phyloP scores from a whole-genome alignment of 2,888 invertebrate species.

The Macrophya annulata region DNA sequence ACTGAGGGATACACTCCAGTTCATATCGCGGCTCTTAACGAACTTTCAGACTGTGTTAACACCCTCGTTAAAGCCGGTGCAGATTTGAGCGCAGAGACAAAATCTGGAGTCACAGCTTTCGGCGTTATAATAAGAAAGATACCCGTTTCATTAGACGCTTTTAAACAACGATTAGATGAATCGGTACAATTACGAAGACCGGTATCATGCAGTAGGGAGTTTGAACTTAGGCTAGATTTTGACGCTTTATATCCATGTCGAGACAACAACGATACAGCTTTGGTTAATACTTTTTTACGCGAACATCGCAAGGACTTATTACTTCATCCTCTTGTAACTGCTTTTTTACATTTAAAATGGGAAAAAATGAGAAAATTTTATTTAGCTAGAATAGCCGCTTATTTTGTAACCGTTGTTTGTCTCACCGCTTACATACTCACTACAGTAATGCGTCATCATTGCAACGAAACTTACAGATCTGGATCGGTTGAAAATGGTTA shows the following conservation, averaged over 20 bases:
- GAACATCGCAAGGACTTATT: slow-evolving; percentile 79
- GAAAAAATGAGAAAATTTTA: slow-evolving; percentile 80
- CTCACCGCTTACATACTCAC: slow-evolving; percentile 76
- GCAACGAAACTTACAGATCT: slow-evolving; percentile 72
- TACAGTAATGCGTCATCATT: slow-evolving; percentile 73
- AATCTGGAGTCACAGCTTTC: slow-evolving; percentile 78
- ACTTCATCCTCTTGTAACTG: slow-evolving; percentile 80
- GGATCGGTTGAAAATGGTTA: slow-evolving; percentile 59
- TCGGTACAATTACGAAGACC: slow-evolving; percentile 75
- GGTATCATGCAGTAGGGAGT: slow-evolving; percentile 74
- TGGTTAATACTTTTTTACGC: slow-evolving; percentile 79
- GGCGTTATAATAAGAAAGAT: slow-evolving; percentile 79
- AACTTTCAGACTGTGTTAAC: slow-evolving; percentile 78
- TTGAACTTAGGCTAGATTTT: slow-evolving; percentile 77
- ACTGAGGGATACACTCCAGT: slow-evolving; percentile 78
- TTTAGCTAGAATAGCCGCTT: slow-evolving; percentile 74
- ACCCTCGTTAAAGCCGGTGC: slow-evolving; percentile 79
- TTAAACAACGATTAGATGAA: slow-evolving; percentile 78
- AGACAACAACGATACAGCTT: slow-evolving; percentile 78
- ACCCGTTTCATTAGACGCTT: slow-evolving; percentile 78
- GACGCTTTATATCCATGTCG: slow-evolving; percentile 76
- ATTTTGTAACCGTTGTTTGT: slow-evolving; percentile 75
- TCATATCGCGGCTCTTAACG: slow-evolving; percentile 80
- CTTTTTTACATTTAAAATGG: slow-evolving; percentile 80
- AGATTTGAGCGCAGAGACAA: slow-evolving; percentile 79